Conservation (phyloP, 2,888 invertebrate species). For the Nomada lathburiana region DNA sequence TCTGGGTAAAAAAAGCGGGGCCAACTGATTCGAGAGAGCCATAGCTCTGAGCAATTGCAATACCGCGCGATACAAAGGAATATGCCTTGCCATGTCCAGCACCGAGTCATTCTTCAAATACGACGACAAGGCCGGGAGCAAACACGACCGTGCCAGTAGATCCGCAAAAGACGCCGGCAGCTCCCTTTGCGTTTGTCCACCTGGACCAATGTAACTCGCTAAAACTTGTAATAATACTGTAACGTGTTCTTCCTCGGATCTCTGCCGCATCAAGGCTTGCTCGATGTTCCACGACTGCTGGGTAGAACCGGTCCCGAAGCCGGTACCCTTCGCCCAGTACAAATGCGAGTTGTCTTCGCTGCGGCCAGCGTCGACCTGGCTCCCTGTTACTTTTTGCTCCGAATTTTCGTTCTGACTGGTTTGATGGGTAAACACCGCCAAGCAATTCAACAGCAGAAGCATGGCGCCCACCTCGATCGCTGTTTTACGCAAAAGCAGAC, state of each 20-base stretch:
- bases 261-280: slow-evolving; percentile 94
- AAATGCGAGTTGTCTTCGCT: slow-evolving; percentile 90
- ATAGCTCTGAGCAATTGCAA: slow-evolving; percentile 92
- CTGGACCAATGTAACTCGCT: slow-evolving; percentile 94
- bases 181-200: slow-evolving; percentile 85
- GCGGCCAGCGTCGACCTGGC: slow-evolving; percentile 72
- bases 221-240: slow-evolving; percentile 93
- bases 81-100: slow-evolving; percentile 98
- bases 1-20: slow-evolving; percentile 88
- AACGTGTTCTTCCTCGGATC: slow-evolving; percentile 97
- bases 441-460: slow-evolving; percentile 93
- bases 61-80: slow-evolving; percentile 95
- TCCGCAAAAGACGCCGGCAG: slow-evolving; percentile 91
- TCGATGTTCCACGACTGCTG: slow-evolving; percentile 99
- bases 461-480: slow-evolving; percentile 94
- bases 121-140: slow-evolving; percentile 94
- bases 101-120: slow-evolving; percentile 98
- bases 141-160: slow-evolving; percentile 92
- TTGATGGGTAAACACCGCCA: slow-evolving; percentile 95
- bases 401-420: slow-evolving; percentile 85
- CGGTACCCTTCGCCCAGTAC: slow-evolving; percentile 98
- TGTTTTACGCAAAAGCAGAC: slow-evolving; percentile 90
- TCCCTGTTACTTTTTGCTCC: slow-evolving; percentile 80
- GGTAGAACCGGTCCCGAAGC: slow-evolving; percentile 98
- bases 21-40: slow-evolving; percentile 87